A percentile compares a stretch with the other conserved stretches of the same genome.
These are phyloP conservation scores for Characodon lateralis DNA, from an alignment of 2,797 vertebrate genomes.

Conservation along the genomic window DNA sequence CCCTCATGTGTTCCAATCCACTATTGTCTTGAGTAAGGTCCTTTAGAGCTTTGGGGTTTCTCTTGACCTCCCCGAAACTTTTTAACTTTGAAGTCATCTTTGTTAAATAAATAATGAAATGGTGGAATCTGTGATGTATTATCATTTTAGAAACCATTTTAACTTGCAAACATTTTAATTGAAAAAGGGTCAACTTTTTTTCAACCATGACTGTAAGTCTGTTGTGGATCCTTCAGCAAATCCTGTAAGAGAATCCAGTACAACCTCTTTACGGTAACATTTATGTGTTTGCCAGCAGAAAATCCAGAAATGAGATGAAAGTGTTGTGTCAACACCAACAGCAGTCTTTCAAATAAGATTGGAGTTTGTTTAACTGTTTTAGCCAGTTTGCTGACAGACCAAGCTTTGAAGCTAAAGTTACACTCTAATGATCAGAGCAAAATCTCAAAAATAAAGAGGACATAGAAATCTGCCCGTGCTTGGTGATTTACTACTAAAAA, in stretches of 20 bases:
- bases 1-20: neutral
- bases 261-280: slow-evolving; percentile 4
- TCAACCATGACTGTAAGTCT: neutral
- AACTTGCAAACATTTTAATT: neutral
- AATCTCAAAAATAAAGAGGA: neutral
- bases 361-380: slow-evolving; percentile 28
- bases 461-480: slow-evolving; percentile 45
- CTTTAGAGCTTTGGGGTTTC: neutral
- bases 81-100: neutral
- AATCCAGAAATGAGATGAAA: slow-evolving; percentile 47
- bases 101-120: neutral
- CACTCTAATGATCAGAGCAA: slow-evolving; percentile 11
- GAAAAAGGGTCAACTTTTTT: neutral
- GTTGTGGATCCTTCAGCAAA: slow-evolving; percentile 11
- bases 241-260: neutral
- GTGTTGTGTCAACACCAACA: slow-evolving; percentile 56
- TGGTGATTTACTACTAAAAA: slow-evolving; percentile 12
- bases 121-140: neutral
- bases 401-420: slow-evolving; percentile 53
- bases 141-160: neutral
- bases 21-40: neutral
- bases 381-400: slow-evolving; percentile 43
- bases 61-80: neutral
- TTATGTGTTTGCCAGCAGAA: slow-evolving; percentile 29
- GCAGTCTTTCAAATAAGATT: slow-evolving; percentile 23